Percentiles rank a stretch among this genome's conserved stretches.
These are phyloP conservation scores for Ophthalmolycus amberensis DNA, from an alignment of 2,113 vertebrate genomes.

Conservation along the genomic window DNA sequence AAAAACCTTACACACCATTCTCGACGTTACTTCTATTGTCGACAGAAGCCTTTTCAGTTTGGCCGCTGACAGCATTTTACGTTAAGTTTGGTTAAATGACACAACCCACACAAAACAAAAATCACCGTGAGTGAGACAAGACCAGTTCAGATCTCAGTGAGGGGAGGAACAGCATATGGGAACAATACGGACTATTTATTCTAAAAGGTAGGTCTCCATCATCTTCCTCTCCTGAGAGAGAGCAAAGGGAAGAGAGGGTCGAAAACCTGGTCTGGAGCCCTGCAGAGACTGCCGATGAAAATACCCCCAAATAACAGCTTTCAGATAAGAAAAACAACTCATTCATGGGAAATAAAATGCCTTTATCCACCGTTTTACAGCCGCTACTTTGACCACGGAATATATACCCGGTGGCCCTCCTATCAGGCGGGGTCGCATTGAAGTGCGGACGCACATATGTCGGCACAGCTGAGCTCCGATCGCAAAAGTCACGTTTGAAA, in stretches of 20 bases:
- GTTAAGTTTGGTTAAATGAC: background rate
- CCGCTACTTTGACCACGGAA: background rate
- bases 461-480: background rate
- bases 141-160: background rate
- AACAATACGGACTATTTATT: background rate
- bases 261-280: background rate
- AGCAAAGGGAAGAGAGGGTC: too few relatives aligned
- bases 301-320: background rate
- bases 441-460: background rate
- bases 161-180: background rate
- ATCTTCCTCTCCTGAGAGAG: background rate
- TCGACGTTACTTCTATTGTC: background rate
- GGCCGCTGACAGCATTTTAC: background rate
- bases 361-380: background rate
- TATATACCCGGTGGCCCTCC: background rate
- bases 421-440: background rate
- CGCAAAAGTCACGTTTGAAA: background rate
- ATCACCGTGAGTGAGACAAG: background rate
- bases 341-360: background rate
- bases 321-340: background rate
- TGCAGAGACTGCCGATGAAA: background rate
- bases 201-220: background rate
- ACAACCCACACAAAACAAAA: background rate
- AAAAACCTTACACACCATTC: background rate
- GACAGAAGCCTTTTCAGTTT: background rate